These are phyloP conservation scores for Metridium senile DNA, from an alignment of 92 coral and sea anemone genomes.

Conservation along the genomic window DNA sequence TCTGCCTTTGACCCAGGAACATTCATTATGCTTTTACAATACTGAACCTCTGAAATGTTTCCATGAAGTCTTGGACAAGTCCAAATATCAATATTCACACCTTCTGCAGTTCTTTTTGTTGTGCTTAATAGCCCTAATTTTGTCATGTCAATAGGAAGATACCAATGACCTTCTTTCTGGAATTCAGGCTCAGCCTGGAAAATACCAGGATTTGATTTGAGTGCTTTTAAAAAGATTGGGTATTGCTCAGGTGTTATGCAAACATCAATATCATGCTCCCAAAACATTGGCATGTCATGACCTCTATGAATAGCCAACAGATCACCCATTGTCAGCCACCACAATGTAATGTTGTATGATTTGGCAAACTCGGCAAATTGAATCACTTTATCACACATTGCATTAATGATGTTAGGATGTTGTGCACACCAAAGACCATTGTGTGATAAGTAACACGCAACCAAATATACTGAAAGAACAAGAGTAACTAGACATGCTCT, in stretches of 20 bases:
- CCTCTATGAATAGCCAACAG: conserved; percentile 63
- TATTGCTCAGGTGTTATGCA: conserved; percentile 48
- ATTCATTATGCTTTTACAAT: conserved; percentile 52
- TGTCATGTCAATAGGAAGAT: conserved; percentile 52
- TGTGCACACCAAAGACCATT: conserved; percentile 71
- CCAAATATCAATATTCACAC: conserved; percentile 49
- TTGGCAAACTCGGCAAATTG: conserved; percentile 55
- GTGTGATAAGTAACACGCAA: conserved; percentile 49
- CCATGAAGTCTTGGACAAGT: conserved; percentile 42
- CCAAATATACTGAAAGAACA: conserved; percentile 30
- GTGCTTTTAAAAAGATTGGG: conserved; percentile 34
- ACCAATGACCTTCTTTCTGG: conserved; percentile 34
- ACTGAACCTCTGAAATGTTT: conserved; percentile 38
- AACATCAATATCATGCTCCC: conserved; percentile 69
- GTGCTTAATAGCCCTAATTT: conserved; percentile 26
- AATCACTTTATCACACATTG: conserved; percentile 51
- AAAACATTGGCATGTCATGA: conserved; percentile 53
- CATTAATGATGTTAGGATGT: conserved; percentile 40
- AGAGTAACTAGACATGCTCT: conserved; percentile 13
- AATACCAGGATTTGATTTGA: conserved; percentile 3
- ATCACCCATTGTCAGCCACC: conserved; percentile 79
- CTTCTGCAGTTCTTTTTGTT: conserved; percentile 54
- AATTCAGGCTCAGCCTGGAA: conserved; percentile 34
- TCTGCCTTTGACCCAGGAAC: conserved; percentile 35
- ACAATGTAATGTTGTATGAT: conserved; percentile 27